Evolutionary conservation across 2,888 invertebrate species (phyloP), one percentile per base, ranked within the genome.

Genomic region (Nephrocerus scutellatus): DNA sequence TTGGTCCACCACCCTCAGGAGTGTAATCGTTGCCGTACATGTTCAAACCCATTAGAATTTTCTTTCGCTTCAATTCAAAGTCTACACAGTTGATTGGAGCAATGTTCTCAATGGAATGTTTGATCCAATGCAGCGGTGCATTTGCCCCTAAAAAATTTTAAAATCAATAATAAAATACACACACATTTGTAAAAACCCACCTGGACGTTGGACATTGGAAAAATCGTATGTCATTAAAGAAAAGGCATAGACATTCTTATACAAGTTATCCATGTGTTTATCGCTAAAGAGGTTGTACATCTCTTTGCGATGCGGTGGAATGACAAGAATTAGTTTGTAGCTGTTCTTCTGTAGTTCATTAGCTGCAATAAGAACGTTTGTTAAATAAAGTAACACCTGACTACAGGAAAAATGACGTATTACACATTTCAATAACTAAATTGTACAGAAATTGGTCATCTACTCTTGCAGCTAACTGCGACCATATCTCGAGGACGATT

Each of bases 181-280:
- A 30, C 9, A 14, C 9, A 21, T 5, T 39, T 33, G 9, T n/a
- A n/a, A n/a, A n/a, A 14, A 12, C 41, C 55, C 58, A 79, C 84
- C 87, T 54, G 88, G 88, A 54, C 82, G 76, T 60, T 84, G 82
- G 9, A 82, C 74, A 62, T 71, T 84, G 3, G 92, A 92, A 66
- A 79, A 95, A 64, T 96, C 95, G 60, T 96, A 96, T 0, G 93
- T 93, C 93, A 95, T 95, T n/a, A 96, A 73, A 21, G 92, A 92
- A 59, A 95, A 90, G 16, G 80, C 86, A 55, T 83, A 82, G 1
- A 95, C 78, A 62, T 81, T 73, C 5, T 82, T 78, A 45, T 82
- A 80, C 33, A 95, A 73, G 30, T 76, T 74, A 55, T 86, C 79
- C 63, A 90, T 88, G 50, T 91, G 82, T 48, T 81, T 73, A 38